Conservation (phyloP, 64 coral and sea anemone genomes). For the Montipora capricornis region DNA sequence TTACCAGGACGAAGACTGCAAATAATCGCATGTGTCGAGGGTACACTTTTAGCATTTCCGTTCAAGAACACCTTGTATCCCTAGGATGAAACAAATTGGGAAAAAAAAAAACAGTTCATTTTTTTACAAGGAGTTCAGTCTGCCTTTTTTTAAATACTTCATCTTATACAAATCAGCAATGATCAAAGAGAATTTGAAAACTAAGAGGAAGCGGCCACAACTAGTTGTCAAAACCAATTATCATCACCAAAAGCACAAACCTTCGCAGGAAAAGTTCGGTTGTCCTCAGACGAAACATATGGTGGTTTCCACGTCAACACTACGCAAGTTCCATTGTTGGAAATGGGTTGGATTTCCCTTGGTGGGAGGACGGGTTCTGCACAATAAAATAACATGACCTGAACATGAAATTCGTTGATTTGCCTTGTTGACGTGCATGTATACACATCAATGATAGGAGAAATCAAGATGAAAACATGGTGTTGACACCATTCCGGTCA, state of each 20-base stretch:
- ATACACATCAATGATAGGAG: no score
- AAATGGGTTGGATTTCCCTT: neutral
- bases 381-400: neutral
- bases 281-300: neutral
- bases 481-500: no score
- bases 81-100: neutral
- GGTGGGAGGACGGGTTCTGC: conserved; percentile 53
- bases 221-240: no score
- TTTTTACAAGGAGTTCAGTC: no score
- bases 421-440: no score
- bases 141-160: no score
- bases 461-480: no score
- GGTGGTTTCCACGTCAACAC: conserved; percentile 30
- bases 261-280: conserved; percentile 49
- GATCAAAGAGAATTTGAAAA: neutral
- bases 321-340: conserved; percentile 42
- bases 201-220: neutral
- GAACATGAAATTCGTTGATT: no score
- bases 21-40: neutral
- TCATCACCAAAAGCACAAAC: neutral
- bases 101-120: no score
- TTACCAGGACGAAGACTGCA: conserved; percentile 30
- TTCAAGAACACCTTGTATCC: conserved; percentile 33
- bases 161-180: no score
- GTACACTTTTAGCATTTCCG: neutral